phyloP scores from a whole-genome alignment of 2,797 vertebrate species.

The Rhinophrynus dorsalis region DNA sequence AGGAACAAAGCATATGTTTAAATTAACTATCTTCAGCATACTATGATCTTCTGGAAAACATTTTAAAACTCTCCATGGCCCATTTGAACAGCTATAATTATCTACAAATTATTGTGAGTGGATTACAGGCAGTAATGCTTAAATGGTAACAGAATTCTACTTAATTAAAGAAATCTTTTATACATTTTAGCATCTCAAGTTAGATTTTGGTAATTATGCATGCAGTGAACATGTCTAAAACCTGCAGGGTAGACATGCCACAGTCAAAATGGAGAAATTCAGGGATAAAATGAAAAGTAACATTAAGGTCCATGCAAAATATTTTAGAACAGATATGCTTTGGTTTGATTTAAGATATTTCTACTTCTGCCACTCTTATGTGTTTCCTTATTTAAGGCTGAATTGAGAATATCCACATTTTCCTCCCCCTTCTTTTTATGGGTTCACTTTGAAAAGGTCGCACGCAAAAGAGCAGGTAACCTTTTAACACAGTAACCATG shows the following conservation, averaged over 20 bases:
- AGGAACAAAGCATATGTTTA: constrained; percentile 44
- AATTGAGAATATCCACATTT: too few species aligned
- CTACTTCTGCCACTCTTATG: too few species aligned
- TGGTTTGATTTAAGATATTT: too few species aligned
- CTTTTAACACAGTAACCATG: too few species aligned
- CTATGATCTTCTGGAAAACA: constrained; percentile 41
- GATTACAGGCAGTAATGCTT: constrained; percentile 23
- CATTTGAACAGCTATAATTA: constrained; percentile 53
- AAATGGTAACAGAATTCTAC: constrained; percentile 32
- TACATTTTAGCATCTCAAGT: not conserved
- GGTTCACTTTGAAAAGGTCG: too few species aligned
- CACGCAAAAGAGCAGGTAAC: too few species aligned
- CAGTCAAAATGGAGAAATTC: not conserved
- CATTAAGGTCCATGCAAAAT: too few species aligned
- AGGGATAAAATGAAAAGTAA: not conserved
- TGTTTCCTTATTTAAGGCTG: too few species aligned
- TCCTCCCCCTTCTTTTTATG: too few species aligned
- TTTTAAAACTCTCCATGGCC: constrained; percentile 49
- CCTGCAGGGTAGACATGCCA: not conserved
- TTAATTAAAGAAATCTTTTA: constrained; percentile 19
- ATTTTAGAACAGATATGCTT: too few species aligned
- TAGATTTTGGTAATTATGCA: not conserved
- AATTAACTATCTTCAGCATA: constrained; percentile 47
- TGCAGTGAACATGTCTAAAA: not conserved
- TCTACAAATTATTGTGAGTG: constrained; percentile 43